A percentile compares a stretch with the other conserved stretches of the same genome.
phyloP scores from a whole-genome alignment of 2,888 invertebrate genomes.

The Steinernema carpocapsae region DNA sequence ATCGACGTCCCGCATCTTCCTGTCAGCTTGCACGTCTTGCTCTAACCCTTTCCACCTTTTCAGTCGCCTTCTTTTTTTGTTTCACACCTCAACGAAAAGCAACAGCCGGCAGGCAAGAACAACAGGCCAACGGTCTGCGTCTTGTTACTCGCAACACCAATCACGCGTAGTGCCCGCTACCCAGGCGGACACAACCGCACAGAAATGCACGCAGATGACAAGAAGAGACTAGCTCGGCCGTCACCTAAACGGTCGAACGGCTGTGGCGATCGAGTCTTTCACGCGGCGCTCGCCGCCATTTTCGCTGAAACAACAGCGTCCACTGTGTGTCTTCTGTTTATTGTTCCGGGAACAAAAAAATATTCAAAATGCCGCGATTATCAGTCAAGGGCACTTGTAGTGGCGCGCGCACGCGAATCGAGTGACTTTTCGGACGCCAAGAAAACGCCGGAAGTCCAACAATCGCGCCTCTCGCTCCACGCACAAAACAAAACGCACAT shows the following conservation, averaged over 20 bases:
- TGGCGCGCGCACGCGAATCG: conserved; percentile 8
- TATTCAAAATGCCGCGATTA: too few relatives aligned
- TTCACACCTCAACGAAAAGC: neutral
- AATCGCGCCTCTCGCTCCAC: neutral
- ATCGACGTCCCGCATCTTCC: neutral
- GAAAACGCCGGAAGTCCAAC: conserved; percentile 24
- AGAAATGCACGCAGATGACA: too few relatives aligned
- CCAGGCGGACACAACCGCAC: too few relatives aligned
- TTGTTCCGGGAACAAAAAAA: too few relatives aligned
- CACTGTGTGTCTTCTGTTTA: too few relatives aligned
- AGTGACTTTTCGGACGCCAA: neutral
- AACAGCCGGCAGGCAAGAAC: neutral
- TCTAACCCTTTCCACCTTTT: neutral
- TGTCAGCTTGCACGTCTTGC: neutral
- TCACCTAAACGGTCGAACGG: neutral
- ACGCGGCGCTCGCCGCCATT: too few relatives aligned
- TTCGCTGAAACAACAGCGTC: neutral
- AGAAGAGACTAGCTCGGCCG: neutral
- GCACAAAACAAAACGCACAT: neutral
- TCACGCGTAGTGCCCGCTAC: conserved; percentile 1
- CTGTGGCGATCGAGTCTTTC: too few relatives aligned
- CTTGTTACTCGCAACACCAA: neutral
- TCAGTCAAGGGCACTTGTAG: too few relatives aligned
- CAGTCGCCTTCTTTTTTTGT: neutral
- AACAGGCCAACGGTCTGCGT: neutral